phyloP scores from a whole-genome alignment of 1,140 invertebrate genomes.

The Drosophila kepulauana region DNA sequence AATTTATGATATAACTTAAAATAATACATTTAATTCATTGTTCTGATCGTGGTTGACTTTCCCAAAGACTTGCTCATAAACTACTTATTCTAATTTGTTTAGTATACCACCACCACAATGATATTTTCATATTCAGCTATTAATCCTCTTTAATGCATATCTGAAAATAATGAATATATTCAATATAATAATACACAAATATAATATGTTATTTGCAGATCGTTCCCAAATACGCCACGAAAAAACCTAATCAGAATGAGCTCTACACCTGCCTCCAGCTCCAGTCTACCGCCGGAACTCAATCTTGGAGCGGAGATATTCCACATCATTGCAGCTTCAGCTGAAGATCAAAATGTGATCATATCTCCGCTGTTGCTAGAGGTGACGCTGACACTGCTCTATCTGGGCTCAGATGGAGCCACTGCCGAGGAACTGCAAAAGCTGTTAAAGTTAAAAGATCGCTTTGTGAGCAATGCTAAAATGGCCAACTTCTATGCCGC shows the following conservation, averaged over 20 bases:
- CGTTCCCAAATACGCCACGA: neutral
- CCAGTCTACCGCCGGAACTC: conserved; percentile 30
- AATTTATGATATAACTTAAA: too few species aligned
- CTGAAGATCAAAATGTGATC: conserved; percentile 64
- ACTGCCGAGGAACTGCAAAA: conserved; percentile 74
- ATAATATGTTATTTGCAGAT: neutral
- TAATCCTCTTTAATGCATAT: too few species aligned
- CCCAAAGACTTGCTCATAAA: too few species aligned
- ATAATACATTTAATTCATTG: too few species aligned
- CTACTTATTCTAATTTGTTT: too few species aligned
- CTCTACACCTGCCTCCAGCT: conserved; percentile 26
- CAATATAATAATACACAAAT: neutral
- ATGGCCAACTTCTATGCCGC: conserved; percentile 79
- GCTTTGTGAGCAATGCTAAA: conserved; percentile 80
- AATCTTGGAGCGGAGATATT: conserved; percentile 57
- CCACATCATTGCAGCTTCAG: conserved; percentile 54
- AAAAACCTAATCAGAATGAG: conserved; percentile 50
- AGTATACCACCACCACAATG: too few species aligned
- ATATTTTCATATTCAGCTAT: too few species aligned
- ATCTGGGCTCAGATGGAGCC: conserved; percentile 73
- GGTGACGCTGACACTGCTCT: conserved; percentile 66
- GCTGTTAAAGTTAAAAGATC: conserved; percentile 62
- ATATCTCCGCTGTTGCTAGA: conserved; percentile 76
- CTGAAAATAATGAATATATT: neutral
- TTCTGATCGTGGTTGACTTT: too few species aligned